A percentile compares a stretch with the other conserved stretches of the same genome.
Evolutionary conservation across 2,888 invertebrate species (phyloP).

Genomic region (Oscheius myriophilus): DNA sequence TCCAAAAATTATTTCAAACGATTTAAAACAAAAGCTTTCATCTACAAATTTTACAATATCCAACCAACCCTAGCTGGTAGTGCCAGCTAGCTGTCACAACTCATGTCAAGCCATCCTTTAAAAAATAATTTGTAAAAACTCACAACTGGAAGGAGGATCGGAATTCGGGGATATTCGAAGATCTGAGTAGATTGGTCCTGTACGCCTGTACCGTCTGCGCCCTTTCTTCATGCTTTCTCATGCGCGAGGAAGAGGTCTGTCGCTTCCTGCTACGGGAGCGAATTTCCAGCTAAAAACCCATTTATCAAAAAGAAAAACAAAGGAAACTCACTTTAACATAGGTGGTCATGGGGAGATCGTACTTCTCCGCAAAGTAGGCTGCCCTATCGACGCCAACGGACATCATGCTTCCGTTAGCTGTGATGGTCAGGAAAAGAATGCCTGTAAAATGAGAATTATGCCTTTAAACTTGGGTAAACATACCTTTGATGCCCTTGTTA

Average conservation of each 20-base stretch:
- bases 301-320: not conserved
- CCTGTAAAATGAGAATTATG: slow-evolving; percentile 32
- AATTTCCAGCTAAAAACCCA: slow-evolving; percentile 10
- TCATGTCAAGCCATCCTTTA: no score
- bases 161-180: slow-evolving; percentile 48
- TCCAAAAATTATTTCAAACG: no score
- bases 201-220: slow-evolving; percentile 22
- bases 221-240: not conserved
- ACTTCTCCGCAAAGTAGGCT: slow-evolving; percentile 45
- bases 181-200: slow-evolving; percentile 42
- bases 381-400: slow-evolving; percentile 45
- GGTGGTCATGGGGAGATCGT: slow-evolving; percentile 33
- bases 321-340: slow-evolving; percentile 33
- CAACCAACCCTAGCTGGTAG: no score
- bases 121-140: slow-evolving; percentile 26
- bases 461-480: not conserved
- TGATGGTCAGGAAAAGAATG: slow-evolving; percentile 52
- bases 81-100: not conserved
- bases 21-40: no score
- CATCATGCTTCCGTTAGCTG: slow-evolving; percentile 43
- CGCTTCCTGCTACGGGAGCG: slow-evolving; percentile 15
- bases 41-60: no score
- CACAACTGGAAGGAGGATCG: slow-evolving; percentile 51
- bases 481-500: slow-evolving; percentile 39
- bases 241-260: slow-evolving; percentile 13